These are phyloP conservation scores for Idaea straminata DNA, from an alignment of 2,888 invertebrate species.

Conservation along the genomic window DNA sequence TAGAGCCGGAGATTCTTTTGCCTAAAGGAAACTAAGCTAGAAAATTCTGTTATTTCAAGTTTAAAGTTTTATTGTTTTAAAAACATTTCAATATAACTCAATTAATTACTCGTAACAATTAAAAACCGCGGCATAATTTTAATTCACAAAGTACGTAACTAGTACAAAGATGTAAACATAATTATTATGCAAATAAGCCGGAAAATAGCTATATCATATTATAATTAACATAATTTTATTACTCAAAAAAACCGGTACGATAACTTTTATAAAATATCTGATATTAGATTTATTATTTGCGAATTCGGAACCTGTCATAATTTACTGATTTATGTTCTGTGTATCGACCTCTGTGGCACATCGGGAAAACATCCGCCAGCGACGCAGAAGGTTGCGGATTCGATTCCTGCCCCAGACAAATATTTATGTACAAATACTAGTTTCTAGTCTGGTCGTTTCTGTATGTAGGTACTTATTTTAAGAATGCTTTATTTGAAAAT, in stretches of 20 bases:
- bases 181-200: neutral
- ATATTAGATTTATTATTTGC: neutral
- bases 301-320: neutral
- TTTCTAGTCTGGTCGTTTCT: too few species aligned
- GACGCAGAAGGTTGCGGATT: too few species aligned
- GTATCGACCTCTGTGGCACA: neutral
- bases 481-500: too few species aligned
- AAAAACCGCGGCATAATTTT: constrained; percentile 22
- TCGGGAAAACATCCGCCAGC: too few species aligned
- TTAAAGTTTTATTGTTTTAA: too few species aligned
- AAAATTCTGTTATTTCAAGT: too few species aligned
- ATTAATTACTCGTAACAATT: constrained; percentile 21
- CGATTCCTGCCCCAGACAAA: too few species aligned
- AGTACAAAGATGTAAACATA: neutral
- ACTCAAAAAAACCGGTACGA: neutral
- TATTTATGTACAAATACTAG: too few species aligned
- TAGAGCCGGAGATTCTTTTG: too few species aligned
- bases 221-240: neutral
- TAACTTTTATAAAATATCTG: neutral
- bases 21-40: too few species aligned
- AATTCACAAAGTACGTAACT: neutral
- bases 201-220: neutral
- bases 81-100: constrained; percentile 5
- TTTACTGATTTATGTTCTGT: neutral
- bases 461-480: too few species aligned